Conservation (phyloP, 2,888 invertebrate genomes). For the Orchesellides sinensis region DNA sequence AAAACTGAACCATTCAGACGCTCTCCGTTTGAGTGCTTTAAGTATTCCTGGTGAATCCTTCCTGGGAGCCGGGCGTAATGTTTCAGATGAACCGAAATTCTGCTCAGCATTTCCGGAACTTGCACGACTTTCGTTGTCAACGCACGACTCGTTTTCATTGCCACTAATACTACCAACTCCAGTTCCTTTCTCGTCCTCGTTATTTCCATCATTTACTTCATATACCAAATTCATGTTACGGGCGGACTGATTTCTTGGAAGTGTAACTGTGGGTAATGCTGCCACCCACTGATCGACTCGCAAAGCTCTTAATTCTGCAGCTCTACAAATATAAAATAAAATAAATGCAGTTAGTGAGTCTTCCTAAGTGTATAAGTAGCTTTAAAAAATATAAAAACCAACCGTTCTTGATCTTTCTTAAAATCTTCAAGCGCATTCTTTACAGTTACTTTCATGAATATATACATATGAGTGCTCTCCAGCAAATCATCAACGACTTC, state of each 20-base stretch:
- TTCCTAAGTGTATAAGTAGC: background rate
- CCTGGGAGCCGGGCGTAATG: background rate
- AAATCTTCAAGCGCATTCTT: background rate
- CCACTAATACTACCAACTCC: no score
- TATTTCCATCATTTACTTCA: background rate
- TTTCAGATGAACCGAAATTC: no score
- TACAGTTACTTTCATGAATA: constrained; percentile 19
- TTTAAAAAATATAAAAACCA: background rate
- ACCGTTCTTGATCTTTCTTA: background rate
- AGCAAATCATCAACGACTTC: constrained; percentile 24
- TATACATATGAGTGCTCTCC: background rate
- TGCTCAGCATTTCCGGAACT: no score
- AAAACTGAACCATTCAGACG: background rate
- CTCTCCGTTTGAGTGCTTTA: background rate
- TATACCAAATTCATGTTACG: background rate
- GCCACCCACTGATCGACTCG: no score
- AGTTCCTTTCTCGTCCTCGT: background rate
- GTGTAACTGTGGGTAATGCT: no score
- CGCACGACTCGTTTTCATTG: no score
- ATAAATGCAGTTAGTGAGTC: no score
- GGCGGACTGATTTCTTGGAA: no score
- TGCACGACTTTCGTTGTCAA: no score
- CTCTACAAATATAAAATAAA: no score
- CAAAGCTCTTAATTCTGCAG: no score
- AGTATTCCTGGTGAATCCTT: background rate